Conservation (phyloP, 35 echinoderm and acorn worm species). For the Heliocidaris tuberculata region DNA sequence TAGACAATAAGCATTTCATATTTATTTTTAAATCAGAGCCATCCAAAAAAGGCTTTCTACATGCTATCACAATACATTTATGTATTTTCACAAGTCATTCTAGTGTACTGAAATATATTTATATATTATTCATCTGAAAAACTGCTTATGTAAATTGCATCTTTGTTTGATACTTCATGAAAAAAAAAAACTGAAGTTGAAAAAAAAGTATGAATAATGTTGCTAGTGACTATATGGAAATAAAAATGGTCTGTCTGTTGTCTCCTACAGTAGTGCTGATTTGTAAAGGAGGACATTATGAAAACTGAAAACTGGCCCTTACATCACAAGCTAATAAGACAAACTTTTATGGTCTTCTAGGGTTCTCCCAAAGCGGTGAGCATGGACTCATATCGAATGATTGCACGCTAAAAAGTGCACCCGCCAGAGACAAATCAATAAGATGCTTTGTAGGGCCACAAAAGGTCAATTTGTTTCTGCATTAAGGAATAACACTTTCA, state of each 20-base stretch:
- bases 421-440: constrained; percentile 16
- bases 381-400: not conserved
- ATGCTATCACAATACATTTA: too few relatives aligned
- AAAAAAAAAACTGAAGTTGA: too few relatives aligned
- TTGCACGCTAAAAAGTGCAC: not conserved
- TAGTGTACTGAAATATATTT: too few relatives aligned
- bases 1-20: too few relatives aligned
- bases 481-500: constrained; percentile 13
- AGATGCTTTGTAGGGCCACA: not conserved
- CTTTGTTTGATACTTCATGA: too few relatives aligned
- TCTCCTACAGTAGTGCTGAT: not conserved
- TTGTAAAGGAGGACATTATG: not conserved
- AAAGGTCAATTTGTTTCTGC: constrained; percentile 17
- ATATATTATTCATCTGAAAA: too few relatives aligned
- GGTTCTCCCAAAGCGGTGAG: not conserved
- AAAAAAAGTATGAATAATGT: too few relatives aligned
- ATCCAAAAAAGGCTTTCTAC: too few relatives aligned
- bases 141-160: too few relatives aligned
- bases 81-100: too few relatives aligned
- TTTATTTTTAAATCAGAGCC: too few relatives aligned
- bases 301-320: not conserved
- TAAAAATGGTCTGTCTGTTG: not conserved
- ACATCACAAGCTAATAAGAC: not conserved
- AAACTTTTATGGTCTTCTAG: not conserved
- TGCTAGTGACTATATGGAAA: too few relatives aligned